Base-by-base conservation (phyloP, 1,140 invertebrate species). In the Steinernema khuongi region DNA sequence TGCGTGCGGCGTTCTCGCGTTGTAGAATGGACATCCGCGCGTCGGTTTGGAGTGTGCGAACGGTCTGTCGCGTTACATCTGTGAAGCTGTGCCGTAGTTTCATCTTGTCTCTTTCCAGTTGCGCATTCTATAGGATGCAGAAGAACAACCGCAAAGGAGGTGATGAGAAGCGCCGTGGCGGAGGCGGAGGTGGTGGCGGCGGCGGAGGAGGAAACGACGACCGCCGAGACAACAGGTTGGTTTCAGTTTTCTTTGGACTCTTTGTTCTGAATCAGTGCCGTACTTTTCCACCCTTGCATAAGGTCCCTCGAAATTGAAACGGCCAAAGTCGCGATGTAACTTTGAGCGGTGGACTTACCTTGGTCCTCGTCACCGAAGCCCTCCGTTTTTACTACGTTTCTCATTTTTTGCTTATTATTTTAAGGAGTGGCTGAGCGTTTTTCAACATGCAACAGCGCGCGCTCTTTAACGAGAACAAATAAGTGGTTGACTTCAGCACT, bases 201-300 rank as follows among this genome's bases (percentile, higher is more conserved):
- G 28, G 41, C 19, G 71, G 67, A 72, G 66, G 72, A 18, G 72
- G 66, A 68, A 50, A 41, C 26, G 70, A 29, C 70, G 70, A 31
- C 32, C 33, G 26, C 7, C 69, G 32, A 43, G 60, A 71, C 66
- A n/a, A n/a, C 50, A 60, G 50, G 50, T 60, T 60, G 50, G 50
- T 60, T 60, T 60, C 50, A n/a, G 14, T 17, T 60, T 22, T 60
- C 4, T 22, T 60, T 22, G 50, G 50, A 60, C 50, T 60, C 26
- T 11, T 60, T 22, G 14, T 11, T 7, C 36, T 7, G 7, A n/a
- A 41, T 11, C n/a, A 41, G 7, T n/a, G 36, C 7, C 36, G 36
- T 7, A 41, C 11, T 60, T 60, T 60, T 60, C n/a, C n/a, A n/a
- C n/a, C n/a, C n/a, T n/a, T n/a, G n/a, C n/a, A n/a, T n/a, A n/a